These are phyloP conservation scores for Drosophila neoperkinsi DNA, from an alignment of 2,888 invertebrate species.

Conservation along the genomic window DNA sequence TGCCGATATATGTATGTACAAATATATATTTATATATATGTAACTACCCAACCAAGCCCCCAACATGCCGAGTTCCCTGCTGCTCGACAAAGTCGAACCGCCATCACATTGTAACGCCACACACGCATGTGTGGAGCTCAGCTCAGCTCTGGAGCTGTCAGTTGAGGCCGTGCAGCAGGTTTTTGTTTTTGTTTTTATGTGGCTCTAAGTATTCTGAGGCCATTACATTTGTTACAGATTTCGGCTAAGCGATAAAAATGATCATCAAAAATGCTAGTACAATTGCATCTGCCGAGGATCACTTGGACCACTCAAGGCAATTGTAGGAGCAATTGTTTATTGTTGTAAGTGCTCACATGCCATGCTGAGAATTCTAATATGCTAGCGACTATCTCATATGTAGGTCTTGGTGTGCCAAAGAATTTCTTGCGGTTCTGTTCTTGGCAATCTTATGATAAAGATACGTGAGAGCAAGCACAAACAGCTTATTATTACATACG, in stretches of 20 bases:
- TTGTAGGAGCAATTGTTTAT: constrained; percentile 37
- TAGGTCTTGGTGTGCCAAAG: constrained; percentile 53
- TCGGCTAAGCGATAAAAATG: constrained; percentile 69
- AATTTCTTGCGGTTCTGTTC: constrained; percentile 30
- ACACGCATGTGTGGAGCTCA: constrained; percentile 42
- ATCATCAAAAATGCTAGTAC: constrained; percentile 74
- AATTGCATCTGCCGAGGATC: constrained; percentile 53
- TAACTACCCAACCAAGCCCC: constrained; percentile 16
- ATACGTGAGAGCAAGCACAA: constrained; percentile 8
- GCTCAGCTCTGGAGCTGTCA: constrained; percentile 9
- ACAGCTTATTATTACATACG: constrained; percentile 16
- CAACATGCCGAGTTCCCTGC: constrained; percentile 19
- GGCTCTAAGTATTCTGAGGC: constrained; percentile 25
- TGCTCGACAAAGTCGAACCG: constrained; percentile 34
- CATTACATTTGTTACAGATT: constrained; percentile 76
- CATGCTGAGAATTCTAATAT: constrained; percentile 67
- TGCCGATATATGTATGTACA: constrained; percentile 17
- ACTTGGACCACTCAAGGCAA: constrained; percentile 18
- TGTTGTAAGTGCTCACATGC: constrained; percentile 15
- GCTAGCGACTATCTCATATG: constrained; percentile 13
- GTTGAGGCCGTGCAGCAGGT: constrained; percentile 62
- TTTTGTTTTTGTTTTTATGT: constrained; percentile 21
- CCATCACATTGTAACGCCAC: constrained; percentile 49
- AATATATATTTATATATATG: background rate
- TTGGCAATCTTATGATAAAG: constrained; percentile 29